Evolutionary conservation across 2,113 vertebrate species (phyloP).

Genomic region (Cottus gobio): DNA sequence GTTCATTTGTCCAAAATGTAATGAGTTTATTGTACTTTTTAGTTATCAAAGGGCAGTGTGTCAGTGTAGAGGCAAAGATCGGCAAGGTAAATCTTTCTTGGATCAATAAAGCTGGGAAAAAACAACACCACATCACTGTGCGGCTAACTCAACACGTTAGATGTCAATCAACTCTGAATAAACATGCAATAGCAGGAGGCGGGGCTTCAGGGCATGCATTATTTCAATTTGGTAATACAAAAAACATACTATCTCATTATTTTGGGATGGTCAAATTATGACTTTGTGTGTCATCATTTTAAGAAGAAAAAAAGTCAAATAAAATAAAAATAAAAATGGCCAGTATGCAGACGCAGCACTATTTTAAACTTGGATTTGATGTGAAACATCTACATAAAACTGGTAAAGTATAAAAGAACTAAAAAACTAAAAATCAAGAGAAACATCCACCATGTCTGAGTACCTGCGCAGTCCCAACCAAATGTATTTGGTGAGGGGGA

Average conservation of each 20-base stretch:
- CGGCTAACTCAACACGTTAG: too few species aligned
- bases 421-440: neutral
- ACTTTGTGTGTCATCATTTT: too few species aligned
- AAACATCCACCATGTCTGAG: neutral
- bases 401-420: neutral
- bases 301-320: too few species aligned
- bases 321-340: too few species aligned
- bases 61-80: neutral
- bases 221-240: too few species aligned
- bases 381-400: too few species aligned
- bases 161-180: too few species aligned
- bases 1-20: neutral
- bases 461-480: constrained; percentile 54
- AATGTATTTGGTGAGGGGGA: constrained; percentile 9
- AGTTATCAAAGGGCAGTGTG: neutral
- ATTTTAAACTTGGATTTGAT: too few species aligned
- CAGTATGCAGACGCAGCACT: too few species aligned
- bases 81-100: neutral
- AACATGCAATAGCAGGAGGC: too few species aligned
- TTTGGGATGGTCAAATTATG: neutral
- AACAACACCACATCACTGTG: neutral
- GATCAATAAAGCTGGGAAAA: constrained; percentile 22
- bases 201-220: too few species aligned
- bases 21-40: too few species aligned
- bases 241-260: neutral